These are phyloP conservation scores for Sebastes umbrosus DNA, from an alignment of 2,797 vertebrate genomes.

Conservation along the genomic window DNA sequence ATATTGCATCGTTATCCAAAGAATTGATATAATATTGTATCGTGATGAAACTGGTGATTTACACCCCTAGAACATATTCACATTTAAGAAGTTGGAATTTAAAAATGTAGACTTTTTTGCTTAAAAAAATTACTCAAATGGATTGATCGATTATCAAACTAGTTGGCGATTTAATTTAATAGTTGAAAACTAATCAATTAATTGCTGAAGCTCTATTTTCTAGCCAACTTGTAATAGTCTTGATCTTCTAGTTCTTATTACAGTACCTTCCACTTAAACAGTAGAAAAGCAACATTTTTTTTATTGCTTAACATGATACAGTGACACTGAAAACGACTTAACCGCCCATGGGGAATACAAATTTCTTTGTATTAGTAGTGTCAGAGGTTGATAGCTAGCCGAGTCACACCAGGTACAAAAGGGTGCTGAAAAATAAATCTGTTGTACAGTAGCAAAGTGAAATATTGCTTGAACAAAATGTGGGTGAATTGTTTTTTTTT, in stretches of 20 bases:
- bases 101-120: not conserved
- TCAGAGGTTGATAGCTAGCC: constrained; percentile 13
- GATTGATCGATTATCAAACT: not conserved
- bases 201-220: not conserved
- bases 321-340: not conserved
- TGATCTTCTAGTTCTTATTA: not conserved
- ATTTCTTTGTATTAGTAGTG: not conserved
- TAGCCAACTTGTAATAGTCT: not conserved
- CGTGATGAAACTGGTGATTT: too few species aligned
- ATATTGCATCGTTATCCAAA: too few species aligned
- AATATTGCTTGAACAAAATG: constrained; percentile 24
- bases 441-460: constrained; percentile 13
- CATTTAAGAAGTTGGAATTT: not conserved
- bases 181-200: too few species aligned
- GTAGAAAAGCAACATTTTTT: not conserved
- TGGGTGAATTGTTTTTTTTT: constrained; percentile 12
- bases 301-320: not conserved
- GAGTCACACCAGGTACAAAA: constrained; percentile 26
- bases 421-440: constrained; percentile 28
- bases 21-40: too few species aligned
- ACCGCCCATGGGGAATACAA: not conserved
- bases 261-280: not conserved
- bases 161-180: too few species aligned
- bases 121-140: not conserved
- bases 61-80: not conserved